phyloP scores from a whole-genome alignment of 2,797 vertebrate species.

The Centroberyx gerrardi region DNA sequence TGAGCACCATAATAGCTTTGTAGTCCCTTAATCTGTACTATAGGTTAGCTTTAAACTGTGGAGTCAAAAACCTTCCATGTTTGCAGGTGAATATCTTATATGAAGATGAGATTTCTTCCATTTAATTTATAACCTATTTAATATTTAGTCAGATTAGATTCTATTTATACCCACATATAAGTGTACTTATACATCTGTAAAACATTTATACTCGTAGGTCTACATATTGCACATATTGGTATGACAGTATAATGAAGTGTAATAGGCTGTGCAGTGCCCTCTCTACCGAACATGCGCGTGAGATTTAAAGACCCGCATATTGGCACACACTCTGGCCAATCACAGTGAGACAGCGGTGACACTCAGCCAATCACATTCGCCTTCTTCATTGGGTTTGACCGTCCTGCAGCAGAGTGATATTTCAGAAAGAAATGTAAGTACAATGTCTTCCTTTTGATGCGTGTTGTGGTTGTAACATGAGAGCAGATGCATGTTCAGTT shows the following conservation, averaged over 20 bases:
- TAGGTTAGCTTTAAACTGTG: neutral
- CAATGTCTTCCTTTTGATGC: constrained; percentile 36
- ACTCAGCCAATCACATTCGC: constrained; percentile 53
- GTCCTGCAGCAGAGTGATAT: constrained; percentile 32
- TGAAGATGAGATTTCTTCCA: too few species aligned
- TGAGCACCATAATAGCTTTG: neutral
- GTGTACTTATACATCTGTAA: neutral
- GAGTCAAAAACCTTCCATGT: too few species aligned
- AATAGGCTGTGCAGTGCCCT: constrained; percentile 20
- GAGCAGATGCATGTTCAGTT: neutral
- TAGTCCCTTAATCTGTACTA: too few species aligned
- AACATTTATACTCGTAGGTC: neutral
- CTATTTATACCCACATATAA: too few species aligned
- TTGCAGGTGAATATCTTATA: too few species aligned
- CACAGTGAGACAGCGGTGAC: constrained; percentile 2
- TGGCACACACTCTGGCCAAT: constrained; percentile 65
- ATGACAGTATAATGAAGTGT: too few species aligned
- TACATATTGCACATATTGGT: neutral
- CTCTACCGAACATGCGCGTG: constrained; percentile 68
- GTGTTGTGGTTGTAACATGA: rapidly evolving
- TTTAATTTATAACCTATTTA: too few species aligned
- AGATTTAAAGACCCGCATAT: neutral
- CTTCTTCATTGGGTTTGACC: rapidly evolving
- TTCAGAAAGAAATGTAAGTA: constrained; percentile 69
- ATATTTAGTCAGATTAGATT: neutral